Evolutionary conservation across 1,140 invertebrate species (phyloP), one percentile per base, ranked within the genome.

Genomic region (Maniola jurtina): DNA sequence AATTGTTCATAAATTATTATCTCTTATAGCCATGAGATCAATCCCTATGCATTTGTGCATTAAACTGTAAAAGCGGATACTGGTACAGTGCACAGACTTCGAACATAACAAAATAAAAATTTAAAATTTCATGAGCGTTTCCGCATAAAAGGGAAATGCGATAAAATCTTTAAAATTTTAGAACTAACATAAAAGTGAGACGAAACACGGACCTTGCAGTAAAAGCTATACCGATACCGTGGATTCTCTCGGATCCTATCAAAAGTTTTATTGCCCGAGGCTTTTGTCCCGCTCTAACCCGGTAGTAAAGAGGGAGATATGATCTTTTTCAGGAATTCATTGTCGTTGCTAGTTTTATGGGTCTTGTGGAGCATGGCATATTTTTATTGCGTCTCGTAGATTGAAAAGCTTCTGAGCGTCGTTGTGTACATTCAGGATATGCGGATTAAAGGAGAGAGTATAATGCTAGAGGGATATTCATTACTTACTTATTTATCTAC

Each of bases 291-390:
- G 72, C 76, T 88, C 76, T 71, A 64, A 68, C 74, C 64, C 75
- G 77, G 74, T 66, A 77, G 73, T 80, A 87, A 86, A 81, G 82
- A 79, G 61, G 61, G 78, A 75, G 73, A 76, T 77, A 83, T 80
- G 80, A 87, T 86, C 80, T 86, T 87, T 89, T 89, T 86, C 82
- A 84, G 79, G 78, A 83, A 89, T 89, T 87, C 84, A 87, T 85
- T 85, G 86, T 87, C 84, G 82, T 84, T 76, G 75, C 72, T 62
- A 84, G 80, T 87, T 89, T 89, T 89, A 89, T 89, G 84, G 73
- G 70, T 76, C 74, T 73, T 73, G 73, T 73, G 74, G 76, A 77
- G 74, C 76, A 76, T 83, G 68, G 80, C 83, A 89, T 86, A 89
- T 87, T 89, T 89, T 89, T 87, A 89, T 89, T 89, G 80, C 84